Percentiles rank a stretch among this genome's conserved stretches.
Conservation (phyloP, 2,888 invertebrate genomes). For the Scelioninae gen. 2 region DNA sequence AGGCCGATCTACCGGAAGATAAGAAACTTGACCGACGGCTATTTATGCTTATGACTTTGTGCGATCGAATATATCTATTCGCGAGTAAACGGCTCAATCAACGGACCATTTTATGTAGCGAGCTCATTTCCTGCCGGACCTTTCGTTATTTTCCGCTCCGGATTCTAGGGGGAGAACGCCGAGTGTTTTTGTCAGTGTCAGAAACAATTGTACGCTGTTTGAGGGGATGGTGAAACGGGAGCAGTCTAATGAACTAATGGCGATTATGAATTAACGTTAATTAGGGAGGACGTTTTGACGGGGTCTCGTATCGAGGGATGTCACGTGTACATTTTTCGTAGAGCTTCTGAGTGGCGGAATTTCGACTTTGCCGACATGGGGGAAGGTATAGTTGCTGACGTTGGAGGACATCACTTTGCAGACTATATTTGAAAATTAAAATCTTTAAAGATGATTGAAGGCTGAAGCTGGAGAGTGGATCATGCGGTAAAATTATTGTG, state of each 20-base stretch:
- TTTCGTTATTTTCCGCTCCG: slow-evolving; percentile 18
- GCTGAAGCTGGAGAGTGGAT: no score
- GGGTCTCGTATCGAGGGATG: no score
- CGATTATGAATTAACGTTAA: slow-evolving; percentile 24
- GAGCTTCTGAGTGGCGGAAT: no score
- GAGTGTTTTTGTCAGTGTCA: slow-evolving; percentile 45
- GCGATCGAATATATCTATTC: slow-evolving; percentile 37
- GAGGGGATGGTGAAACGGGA: background rate
- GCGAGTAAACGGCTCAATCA: slow-evolving; percentile 51
- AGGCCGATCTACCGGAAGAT: slow-evolving; percentile 34
- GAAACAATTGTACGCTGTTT: slow-evolving; percentile 41
- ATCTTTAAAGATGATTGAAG: no score
- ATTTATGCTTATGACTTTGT: slow-evolving; percentile 53
- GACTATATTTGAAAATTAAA: no score
- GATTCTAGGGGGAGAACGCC: slow-evolving; percentile 21
- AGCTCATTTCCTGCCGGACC: slow-evolving; percentile 45
- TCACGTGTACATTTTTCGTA: no score
- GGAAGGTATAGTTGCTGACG: no score
- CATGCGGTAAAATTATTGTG: no score
- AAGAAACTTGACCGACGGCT: slow-evolving; percentile 46
- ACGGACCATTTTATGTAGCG: slow-evolving; percentile 54
- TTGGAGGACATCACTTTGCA: no score
- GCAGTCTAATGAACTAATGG: slow-evolving; percentile 7
- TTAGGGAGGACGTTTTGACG: slow-evolving; percentile 24
- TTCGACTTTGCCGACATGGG: no score